phyloP scores from a whole-genome alignment of 2,888 invertebrate species.

The Chrysomela aeneicollis region DNA sequence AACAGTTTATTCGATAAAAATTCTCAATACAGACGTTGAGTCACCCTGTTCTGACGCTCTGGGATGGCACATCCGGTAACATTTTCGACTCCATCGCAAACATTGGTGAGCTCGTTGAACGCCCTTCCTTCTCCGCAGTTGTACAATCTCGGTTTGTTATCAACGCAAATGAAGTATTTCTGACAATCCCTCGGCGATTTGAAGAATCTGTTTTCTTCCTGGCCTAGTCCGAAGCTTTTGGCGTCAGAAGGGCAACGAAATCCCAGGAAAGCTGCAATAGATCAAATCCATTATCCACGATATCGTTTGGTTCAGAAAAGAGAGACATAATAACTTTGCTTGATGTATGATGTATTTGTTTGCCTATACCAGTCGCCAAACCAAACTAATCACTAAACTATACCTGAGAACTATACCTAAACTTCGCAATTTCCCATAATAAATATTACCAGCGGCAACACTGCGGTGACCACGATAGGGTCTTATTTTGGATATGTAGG shows the following conservation, averaged over 20 bases:
- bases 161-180: slow-evolving; percentile 80
- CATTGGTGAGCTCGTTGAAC: slow-evolving; percentile 75
- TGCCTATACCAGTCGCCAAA: too few species aligned
- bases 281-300: not conserved
- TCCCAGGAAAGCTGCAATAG: slow-evolving; percentile 73
- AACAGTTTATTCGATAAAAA: not conserved
- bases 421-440: too few species aligned
- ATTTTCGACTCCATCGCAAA: slow-evolving; percentile 81
- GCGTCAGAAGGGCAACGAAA: slow-evolving; percentile 79
- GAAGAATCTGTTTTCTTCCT: slow-evolving; percentile 61
- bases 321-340: too few species aligned
- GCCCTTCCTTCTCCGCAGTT: slow-evolving; percentile 80
- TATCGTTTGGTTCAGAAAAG: not conserved
- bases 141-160: slow-evolving; percentile 73
- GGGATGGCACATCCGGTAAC: slow-evolving; percentile 73
- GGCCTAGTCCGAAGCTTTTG: slow-evolving; percentile 59
- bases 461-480: too few species aligned
- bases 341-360: too few species aligned
- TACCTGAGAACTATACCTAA: too few species aligned
- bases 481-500: too few species aligned
- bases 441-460: too few species aligned
- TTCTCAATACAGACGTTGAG: not conserved
- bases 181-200: slow-evolving; percentile 75
- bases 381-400: too few species aligned
- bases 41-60: slow-evolving; percentile 28